Evolutionary conservation across 2,888 invertebrate species (phyloP).

Genomic region (Agonopterix arenella): DNA sequence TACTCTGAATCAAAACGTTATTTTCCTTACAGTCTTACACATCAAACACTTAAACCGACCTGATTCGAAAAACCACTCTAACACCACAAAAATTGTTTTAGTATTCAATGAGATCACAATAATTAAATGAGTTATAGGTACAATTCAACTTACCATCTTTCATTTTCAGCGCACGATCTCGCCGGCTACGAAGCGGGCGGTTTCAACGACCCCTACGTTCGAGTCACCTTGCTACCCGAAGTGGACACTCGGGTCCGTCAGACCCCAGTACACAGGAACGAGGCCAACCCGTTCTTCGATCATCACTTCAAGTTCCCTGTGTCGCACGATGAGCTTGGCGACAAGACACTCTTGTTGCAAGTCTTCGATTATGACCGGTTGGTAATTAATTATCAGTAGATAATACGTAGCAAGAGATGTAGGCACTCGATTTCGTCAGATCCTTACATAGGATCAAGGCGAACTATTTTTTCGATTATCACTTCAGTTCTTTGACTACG

Average conservation of each 20-base stretch:
- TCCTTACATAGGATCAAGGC: constrained; percentile 89
- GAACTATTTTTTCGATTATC: constrained; percentile 93
- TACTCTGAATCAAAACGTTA: too few relatives aligned
- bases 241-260: constrained; percentile 91
- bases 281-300: constrained; percentile 92
- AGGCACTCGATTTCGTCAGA: constrained; percentile 90
- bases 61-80: too few relatives aligned
- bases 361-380: constrained; percentile 79
- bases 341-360: constrained; percentile 86
- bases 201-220: constrained; percentile 93
- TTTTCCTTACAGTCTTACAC: too few relatives aligned
- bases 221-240: constrained; percentile 86
- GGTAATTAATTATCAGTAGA: constrained; percentile 21
- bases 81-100: too few relatives aligned
- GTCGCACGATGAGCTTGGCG: constrained; percentile 89
- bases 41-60: too few relatives aligned
- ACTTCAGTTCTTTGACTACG: too few relatives aligned
- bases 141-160: background rate
- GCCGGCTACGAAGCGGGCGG: constrained; percentile 91
- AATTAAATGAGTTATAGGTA: too few relatives aligned
- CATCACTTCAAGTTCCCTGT: constrained; percentile 96
- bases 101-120: too few relatives aligned
- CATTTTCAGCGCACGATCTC: constrained; percentile 84
- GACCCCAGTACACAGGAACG: constrained; percentile 89
- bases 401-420: constrained; percentile 77